Evolutionary conservation across 2,797 vertebrate genomes (phyloP), one percentile per base, ranked within the genome.

Genomic region (Crocidura indochinensis): DNA sequence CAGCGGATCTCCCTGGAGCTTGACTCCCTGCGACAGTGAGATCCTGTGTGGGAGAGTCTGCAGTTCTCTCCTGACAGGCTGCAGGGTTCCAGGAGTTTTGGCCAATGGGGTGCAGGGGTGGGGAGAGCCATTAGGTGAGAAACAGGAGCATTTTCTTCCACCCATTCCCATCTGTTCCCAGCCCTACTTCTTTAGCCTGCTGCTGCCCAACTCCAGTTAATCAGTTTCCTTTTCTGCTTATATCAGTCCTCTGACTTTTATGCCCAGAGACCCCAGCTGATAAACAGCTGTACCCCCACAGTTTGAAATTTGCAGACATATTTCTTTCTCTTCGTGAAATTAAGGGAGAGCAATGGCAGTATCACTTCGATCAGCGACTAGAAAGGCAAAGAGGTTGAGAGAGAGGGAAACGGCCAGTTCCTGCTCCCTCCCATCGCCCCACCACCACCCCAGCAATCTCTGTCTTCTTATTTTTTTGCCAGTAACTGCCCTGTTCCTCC

Each of bases 401-500:
- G 67, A 44, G 15, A 20, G 10, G 15, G 12, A 76, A 19, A 44
- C 44, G n/a, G 64, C 62, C 9, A 76, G 71, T 71, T 60, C 51
- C 29, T 12, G 15, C 67, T 53, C 78, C 53, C 17, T 53, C 71
- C 46, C 71, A 56, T 56, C 79, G 49, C 19, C 38, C 72, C 47
- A 68, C 77, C 72, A 65, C 56, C 47, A 68, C 83, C 76, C 74
- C 64, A 74, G 81, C 29, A 69, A 47, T n/a, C 20, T 72, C 19
- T 80, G 51, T 44, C 47, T 92, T n/a, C 53, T 46, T 69, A 27
- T 82, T 91, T 82, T 91, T 84, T 87, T 81, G 80, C 64, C 72
- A 76, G 49, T 27, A 72, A 88, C 67, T 44, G 69, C 62, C 87
- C 78, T 88, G 3, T 80, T 87, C 71, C 20, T 87, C 71, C 71